phyloP scores from a whole-genome alignment of 2,888 invertebrate species.

The Coenonympha arcania region DNA sequence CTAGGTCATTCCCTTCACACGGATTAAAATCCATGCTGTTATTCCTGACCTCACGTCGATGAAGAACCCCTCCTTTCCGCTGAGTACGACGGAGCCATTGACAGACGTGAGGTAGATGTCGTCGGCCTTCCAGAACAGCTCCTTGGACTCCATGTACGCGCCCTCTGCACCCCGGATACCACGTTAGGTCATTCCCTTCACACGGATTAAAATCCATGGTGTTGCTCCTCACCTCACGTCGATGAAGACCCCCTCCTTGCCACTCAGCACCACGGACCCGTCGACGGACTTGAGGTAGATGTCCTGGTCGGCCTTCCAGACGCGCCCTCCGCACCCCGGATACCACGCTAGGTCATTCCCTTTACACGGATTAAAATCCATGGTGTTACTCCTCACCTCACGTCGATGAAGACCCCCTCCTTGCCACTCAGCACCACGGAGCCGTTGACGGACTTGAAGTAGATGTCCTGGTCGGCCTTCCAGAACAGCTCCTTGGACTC shows the following conservation, averaged over 20 bases:
- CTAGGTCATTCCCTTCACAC: too few relatives aligned
- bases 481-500: slow-evolving; percentile 82
- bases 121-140: slow-evolving; percentile 85
- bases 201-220: too few relatives aligned
- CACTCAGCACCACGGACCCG: slow-evolving; percentile 80
- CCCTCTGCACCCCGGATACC: slow-evolving; percentile 91
- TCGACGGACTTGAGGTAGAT: slow-evolving; percentile 83
- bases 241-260: slow-evolving; percentile 80
- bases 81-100: slow-evolving; percentile 82
- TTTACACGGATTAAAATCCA: too few relatives aligned
- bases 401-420: slow-evolving; percentile 81
- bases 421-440: slow-evolving; percentile 80
- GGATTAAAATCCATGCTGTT: too few relatives aligned
- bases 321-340: slow-evolving; percentile 88
- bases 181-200: too few relatives aligned
- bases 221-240: too few relatives aligned
- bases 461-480: slow-evolving; percentile 85
- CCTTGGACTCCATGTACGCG: too few relatives aligned
- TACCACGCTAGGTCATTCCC: too few relatives aligned
- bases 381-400: too few relatives aligned
- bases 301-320: slow-evolving; percentile 85
- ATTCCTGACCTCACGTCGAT: too few relatives aligned
- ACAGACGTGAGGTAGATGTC: slow-evolving; percentile 83
- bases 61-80: slow-evolving; percentile 79
- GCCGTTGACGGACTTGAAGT: slow-evolving; percentile 83